Evolutionary conservation across 1,140 invertebrate genomes (phyloP).

Genomic region (Zaprionus gabonicus): DNA sequence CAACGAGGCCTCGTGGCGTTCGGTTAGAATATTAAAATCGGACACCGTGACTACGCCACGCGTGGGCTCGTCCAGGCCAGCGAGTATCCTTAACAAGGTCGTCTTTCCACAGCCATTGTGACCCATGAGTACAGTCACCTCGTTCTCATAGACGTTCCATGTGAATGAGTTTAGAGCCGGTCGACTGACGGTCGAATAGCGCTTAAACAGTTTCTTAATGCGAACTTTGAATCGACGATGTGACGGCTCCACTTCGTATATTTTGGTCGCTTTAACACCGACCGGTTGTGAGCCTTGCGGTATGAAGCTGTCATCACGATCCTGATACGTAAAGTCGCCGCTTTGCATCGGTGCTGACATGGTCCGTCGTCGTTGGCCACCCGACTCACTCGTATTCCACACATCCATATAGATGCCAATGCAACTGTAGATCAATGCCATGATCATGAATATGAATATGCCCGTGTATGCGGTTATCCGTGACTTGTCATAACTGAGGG

Average conservation of each 20-base stretch:
- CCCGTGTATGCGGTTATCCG: conserved; percentile 21
- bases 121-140: conserved; percentile 91
- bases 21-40: conserved; percentile 86
- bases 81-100: conserved; percentile 91
- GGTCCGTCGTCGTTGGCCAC: conserved; percentile 21
- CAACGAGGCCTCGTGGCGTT: conserved; percentile 46
- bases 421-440: not conserved
- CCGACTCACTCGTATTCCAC: conserved; percentile 49
- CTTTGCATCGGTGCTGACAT: conserved; percentile 3
- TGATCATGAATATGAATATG: conserved; percentile 31
- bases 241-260: conserved; percentile 70
- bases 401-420: conserved; percentile 61
- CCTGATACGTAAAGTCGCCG: conserved; percentile 36
- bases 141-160: conserved; percentile 85
- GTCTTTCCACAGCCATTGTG: conserved; percentile 94
- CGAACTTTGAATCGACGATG: conserved; percentile 68
- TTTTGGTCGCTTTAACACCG: conserved; percentile 64
- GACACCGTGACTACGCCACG: conserved; percentile 89
- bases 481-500: not conserved
- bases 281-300: conserved; percentile 26
- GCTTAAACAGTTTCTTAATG: conserved; percentile 68
- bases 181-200: conserved; percentile 80
- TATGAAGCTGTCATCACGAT: conserved; percentile 24
- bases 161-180: conserved; percentile 87
- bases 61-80: conserved; percentile 90